Evolutionary conservation across 2,888 invertebrate species (phyloP).

Genomic region (Machimus atricapillus): DNA sequence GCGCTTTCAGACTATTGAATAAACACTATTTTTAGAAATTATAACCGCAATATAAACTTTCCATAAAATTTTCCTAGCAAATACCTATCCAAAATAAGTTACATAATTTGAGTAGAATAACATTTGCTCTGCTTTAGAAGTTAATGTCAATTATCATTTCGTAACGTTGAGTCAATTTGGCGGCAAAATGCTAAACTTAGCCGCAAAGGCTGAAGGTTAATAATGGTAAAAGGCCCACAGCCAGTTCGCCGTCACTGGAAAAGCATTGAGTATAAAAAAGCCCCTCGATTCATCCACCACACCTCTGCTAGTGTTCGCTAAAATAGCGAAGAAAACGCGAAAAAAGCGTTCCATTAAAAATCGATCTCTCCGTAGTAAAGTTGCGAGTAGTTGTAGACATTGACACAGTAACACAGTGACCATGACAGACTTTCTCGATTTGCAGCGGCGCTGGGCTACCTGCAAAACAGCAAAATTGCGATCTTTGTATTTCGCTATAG

Average conservation of each 20-base stretch:
- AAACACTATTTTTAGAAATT: neutral
- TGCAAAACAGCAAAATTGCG: conserved; percentile 9
- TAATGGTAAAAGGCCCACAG: neutral
- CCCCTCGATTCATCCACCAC: neutral
- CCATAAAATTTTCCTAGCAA: neutral
- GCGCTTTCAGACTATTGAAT: too few species aligned
- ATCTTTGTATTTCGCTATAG: neutral
- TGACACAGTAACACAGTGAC: conserved; percentile 49
- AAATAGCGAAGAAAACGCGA: neutral
- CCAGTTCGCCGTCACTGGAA: neutral
- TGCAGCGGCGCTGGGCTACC: neutral
- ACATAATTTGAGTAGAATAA: neutral
- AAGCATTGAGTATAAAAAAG: neutral
- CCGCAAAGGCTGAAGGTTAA: neutral
- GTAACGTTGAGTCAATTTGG: neutral
- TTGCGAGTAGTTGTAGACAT: conserved; percentile 45
- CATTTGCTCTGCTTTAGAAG: neutral
- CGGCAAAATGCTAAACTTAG: neutral
- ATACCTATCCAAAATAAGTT: neutral
- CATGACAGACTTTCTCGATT: conserved; percentile 47
- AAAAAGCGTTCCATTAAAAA: conserved; percentile 23
- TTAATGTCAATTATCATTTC: neutral
- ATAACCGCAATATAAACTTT: neutral
- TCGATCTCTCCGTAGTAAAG: conserved; percentile 6
- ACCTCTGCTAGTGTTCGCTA: neutral